Evolutionary conservation across 2,797 vertebrate species (phyloP).

Genomic region (Poecile montanus): DNA sequence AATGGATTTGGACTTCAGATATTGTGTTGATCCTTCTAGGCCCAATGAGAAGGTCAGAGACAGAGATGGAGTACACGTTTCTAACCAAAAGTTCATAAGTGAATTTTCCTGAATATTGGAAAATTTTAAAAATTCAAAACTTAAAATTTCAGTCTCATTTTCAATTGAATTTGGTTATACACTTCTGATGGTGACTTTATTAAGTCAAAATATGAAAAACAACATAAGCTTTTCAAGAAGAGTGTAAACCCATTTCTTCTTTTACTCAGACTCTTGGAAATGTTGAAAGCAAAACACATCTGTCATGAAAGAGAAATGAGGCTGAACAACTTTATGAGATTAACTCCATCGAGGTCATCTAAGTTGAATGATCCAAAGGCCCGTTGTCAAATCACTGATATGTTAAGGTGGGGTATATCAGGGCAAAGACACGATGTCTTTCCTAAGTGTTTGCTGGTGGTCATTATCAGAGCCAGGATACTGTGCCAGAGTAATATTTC

Average conservation of each 20-base stretch:
- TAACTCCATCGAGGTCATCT: background rate
- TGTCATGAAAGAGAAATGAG: background rate
- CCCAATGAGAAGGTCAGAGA: background rate
- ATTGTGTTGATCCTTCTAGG: rapidly evolving
- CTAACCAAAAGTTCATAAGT: background rate
- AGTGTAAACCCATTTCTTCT: background rate
- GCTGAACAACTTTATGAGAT: background rate
- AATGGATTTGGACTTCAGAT: background rate
- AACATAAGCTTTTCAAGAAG: background rate
- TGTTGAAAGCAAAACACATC: background rate
- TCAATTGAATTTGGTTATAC: background rate
- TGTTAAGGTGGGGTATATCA: background rate
- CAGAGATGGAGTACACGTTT: background rate
- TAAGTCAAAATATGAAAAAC: background rate
- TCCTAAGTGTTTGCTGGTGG: background rate
- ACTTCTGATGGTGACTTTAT: background rate
- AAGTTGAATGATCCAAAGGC: background rate
- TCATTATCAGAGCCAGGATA: background rate
- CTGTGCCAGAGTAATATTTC: background rate
- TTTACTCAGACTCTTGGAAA: background rate
- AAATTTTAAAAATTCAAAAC: background rate
- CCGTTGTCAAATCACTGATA: background rate
- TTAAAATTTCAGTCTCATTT: background rate
- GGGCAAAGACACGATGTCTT: background rate
- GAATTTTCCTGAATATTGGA: background rate